Percentiles rank a stretch among this genome's conserved stretches.
These are phyloP conservation scores for Pavo muticus DNA, from an alignment of 2,113 vertebrate species.

Conservation along the genomic window DNA sequence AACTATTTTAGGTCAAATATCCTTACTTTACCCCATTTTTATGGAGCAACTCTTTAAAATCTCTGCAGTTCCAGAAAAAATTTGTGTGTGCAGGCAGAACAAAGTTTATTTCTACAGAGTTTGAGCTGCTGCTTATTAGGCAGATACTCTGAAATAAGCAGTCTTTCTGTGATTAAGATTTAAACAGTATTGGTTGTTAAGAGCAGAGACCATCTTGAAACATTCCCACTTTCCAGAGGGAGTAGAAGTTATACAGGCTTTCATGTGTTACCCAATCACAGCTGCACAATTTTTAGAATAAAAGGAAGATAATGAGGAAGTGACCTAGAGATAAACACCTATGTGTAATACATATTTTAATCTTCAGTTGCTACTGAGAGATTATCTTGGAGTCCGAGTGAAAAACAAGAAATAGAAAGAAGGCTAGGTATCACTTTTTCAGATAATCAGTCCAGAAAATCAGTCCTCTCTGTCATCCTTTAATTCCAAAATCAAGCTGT, in stretches of 20 bases:
- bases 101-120: not conserved
- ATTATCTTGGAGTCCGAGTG: not conserved
- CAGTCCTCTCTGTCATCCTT: not conserved
- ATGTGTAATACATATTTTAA: not conserved
- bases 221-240: not conserved
- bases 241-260: not conserved
- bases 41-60: not conserved
- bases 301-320: not conserved
- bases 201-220: not conserved
- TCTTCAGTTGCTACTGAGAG: not conserved
- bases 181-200: not conserved
- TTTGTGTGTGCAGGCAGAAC: rapidly evolving
- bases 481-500: not conserved
- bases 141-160: not conserved
- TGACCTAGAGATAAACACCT: not conserved
- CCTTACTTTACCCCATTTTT: not conserved
- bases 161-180: not conserved
- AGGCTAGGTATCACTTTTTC: not conserved
- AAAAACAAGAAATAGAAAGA: not conserved
- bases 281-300: not conserved
- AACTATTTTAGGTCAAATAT: not conserved
- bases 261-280: not conserved
- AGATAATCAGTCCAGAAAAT: not conserved
- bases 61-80: not conserved
- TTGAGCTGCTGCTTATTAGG: not conserved